A percentile compares a stretch with the other conserved stretches of the same genome.
phyloP scores from a whole-genome alignment of 2,113 vertebrate species.

The Triplophysa rosa region DNA sequence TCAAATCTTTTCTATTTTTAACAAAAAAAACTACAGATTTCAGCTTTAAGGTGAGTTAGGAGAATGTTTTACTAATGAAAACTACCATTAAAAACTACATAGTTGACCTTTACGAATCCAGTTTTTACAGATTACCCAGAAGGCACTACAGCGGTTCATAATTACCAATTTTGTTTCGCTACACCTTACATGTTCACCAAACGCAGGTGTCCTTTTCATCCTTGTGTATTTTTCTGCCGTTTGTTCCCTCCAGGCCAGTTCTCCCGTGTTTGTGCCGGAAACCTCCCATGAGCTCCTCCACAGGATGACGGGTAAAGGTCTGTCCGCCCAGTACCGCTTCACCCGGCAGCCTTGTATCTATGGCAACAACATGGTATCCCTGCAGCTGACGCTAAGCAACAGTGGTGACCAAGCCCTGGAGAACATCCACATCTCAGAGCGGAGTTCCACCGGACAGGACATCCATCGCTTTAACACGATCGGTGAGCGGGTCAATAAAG shows the following conservation, averaged over 20 bases:
- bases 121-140: background rate
- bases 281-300: conserved; percentile 87
- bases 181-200: background rate
- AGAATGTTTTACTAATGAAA: too few species aligned
- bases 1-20: too few species aligned
- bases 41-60: too few species aligned
- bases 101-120: too few species aligned
- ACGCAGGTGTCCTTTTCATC: background rate
- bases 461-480: conserved; percentile 83
- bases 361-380: conserved; percentile 82
- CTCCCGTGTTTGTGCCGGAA: conserved; percentile 80
- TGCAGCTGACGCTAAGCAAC: conserved; percentile 86
- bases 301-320: conserved; percentile 92
- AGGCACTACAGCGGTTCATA: background rate
- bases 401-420: conserved; percentile 82
- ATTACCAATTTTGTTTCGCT: background rate
- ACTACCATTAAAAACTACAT: too few species aligned
- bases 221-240: background rate
- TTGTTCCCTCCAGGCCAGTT: conserved; percentile 72
- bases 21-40: too few species aligned
- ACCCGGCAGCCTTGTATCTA: conserved; percentile 86
- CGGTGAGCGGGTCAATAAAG: conserved; percentile 59
- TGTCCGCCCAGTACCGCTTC: conserved; percentile 88
- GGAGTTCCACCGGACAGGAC: conserved; percentile 74
- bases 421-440: conserved; percentile 82